Evolutionary conservation across 2,113 vertebrate species (phyloP).

Genomic region (Smithornis capensis): DNA sequence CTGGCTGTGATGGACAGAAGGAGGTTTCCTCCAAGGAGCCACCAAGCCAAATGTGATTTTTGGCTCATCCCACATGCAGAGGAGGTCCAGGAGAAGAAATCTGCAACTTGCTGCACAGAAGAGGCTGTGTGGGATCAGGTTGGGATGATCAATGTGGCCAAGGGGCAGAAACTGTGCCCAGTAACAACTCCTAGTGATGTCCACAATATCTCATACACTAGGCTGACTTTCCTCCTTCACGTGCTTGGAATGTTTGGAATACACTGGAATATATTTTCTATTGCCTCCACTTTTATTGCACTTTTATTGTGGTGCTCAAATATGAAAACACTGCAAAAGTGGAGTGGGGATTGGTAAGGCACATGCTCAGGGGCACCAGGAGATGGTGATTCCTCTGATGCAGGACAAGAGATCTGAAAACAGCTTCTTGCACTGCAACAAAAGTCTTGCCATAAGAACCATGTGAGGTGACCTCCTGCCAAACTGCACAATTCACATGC

Average conservation of each 20-base stretch:
- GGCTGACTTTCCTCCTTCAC: background rate
- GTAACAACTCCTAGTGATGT: background rate
- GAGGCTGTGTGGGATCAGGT: background rate
- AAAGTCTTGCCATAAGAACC: background rate
- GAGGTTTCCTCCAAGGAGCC: background rate
- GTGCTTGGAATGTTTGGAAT: background rate
- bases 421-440: background rate
- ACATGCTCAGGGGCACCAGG: background rate
- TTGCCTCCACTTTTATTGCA: background rate
- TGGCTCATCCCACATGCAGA: background rate
- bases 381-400: background rate
- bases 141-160: background rate
- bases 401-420: background rate
- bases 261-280: background rate
- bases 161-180: background rate
- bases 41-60: background rate
- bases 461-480: background rate
- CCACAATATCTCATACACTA: fast-evolving
- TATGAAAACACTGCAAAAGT: background rate
- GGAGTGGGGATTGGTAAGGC: background rate
- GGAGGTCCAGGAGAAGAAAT: background rate
- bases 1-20: background rate
- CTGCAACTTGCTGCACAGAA: background rate
- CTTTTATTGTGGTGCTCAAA: background rate
- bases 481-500: background rate